A percentile compares a stretch with the other conserved stretches of the same genome.
These are phyloP conservation scores for Parnassius smintheus DNA, from an alignment of 2,888 invertebrate genomes.

Conservation along the genomic window DNA sequence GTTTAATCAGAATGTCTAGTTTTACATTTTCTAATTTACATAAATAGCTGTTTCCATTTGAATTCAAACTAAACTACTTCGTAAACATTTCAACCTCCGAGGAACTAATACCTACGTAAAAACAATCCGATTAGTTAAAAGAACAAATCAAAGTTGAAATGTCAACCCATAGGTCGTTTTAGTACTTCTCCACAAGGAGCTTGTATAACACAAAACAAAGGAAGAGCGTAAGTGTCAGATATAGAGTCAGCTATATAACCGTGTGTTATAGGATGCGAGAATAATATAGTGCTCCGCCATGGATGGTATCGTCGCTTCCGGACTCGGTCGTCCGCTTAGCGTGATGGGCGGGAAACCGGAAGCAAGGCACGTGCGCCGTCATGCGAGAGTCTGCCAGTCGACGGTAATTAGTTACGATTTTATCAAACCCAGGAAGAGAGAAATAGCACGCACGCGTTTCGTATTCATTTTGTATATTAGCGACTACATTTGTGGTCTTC, in stretches of 20 bases:
- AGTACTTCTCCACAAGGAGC: not conserved
- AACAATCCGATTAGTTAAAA: too few relatives aligned
- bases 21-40: too few relatives aligned
- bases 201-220: not conserved
- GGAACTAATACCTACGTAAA: too few relatives aligned
- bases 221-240: constrained; percentile 20
- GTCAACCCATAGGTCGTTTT: not conserved
- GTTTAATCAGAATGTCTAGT: too few relatives aligned
- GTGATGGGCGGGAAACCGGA: constrained; percentile 58
- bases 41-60: too few relatives aligned
- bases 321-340: constrained; percentile 37
- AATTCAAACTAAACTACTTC: too few relatives aligned
- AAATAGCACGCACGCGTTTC: too few relatives aligned
- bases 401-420: constrained; percentile 25
- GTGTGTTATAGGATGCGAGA: constrained; percentile 24
- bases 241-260: constrained; percentile 1
- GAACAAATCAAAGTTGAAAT: too few relatives aligned
- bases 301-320: constrained; percentile 68
- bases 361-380: constrained; percentile 67
- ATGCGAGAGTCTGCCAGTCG: constrained; percentile 40
- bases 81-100: too few relatives aligned
- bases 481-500: too few relatives aligned
- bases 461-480: too few relatives aligned
- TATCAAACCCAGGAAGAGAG: constrained; percentile 1
- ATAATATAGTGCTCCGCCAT: constrained; percentile 29